These are phyloP conservation scores for Trichonephila clavipes DNA, from an alignment of 1,140 invertebrate species.

Conservation along the genomic window DNA sequence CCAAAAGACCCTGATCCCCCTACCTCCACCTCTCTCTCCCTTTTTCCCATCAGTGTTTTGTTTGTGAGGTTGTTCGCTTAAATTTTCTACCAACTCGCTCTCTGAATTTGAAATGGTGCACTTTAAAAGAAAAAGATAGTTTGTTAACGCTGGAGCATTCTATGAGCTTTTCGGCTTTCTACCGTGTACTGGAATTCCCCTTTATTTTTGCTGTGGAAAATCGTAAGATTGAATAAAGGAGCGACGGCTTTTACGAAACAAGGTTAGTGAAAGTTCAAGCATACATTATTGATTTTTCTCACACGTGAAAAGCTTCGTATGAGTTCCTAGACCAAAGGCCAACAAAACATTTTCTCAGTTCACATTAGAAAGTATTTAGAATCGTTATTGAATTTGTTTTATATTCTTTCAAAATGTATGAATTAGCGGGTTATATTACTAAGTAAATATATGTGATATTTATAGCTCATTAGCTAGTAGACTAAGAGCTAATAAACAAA, in stretches of 20 bases:
- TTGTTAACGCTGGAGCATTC: slow-evolving; percentile 10
- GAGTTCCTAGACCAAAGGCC: no score
- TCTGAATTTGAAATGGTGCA: slow-evolving; percentile 37
- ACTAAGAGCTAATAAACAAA: no score
- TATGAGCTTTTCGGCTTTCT: slow-evolving; percentile 11
- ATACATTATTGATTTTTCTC: slow-evolving; percentile 2
- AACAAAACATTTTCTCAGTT: no score
- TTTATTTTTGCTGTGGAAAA: not conserved
- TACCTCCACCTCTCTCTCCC: not conserved
- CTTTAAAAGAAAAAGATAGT: slow-evolving; percentile 26
- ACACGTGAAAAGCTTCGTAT: no score
- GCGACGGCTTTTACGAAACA: not conserved
- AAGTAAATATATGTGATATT: no score
- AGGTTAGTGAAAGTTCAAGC: slow-evolving; percentile 18
- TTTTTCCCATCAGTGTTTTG: not conserved
- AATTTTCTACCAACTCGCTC: slow-evolving; percentile 20
- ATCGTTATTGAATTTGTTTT: no score
- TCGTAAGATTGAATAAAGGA: not conserved
- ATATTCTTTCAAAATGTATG: no score
- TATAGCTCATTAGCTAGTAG: no score
- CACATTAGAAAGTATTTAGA: no score
- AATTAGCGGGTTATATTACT: no score
- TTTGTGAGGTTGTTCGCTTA: not conserved
- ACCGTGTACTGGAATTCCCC: not conserved
- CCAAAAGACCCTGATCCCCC: not conserved